Base-by-base conservation (phyloP, 2,888 invertebrate genomes). In the Sesia bembeciformis region DNA sequence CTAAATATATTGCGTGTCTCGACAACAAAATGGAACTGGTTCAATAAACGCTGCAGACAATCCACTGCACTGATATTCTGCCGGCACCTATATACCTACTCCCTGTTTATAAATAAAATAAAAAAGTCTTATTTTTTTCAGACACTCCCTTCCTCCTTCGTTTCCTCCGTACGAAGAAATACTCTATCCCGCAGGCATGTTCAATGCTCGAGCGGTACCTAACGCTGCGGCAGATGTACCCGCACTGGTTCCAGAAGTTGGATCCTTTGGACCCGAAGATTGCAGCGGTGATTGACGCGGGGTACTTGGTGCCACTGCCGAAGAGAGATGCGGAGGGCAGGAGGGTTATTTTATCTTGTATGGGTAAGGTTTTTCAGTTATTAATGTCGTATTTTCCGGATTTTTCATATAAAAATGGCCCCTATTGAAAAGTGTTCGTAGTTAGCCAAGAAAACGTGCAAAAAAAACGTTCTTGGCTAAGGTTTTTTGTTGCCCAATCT, bases 171-270 rank as follows among this genome's bases (percentile, higher is more conserved):
- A 95, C 95, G 50, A 96, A 96, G 81, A 97, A 97, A 76, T 97
- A 95, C 83, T 95, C 95, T 42, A 92, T 97, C 38, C 95, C 95
- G 0, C 92, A 94, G 75, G 94, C 97, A 0, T 95, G 96, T 67
- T 94, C 95, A 60, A 95, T 97, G 93, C 81, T 97, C 62, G 96
- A 97, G 76, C 92, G 95, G 52, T 97, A 97, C 78, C 87, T 97
- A 55, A 94, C 94, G 40, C 95, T 97, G 62, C 90, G 97, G 4
- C 95, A 96, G 76, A 89, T 96, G 67, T 94, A 96, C 70, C 95
- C 97, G 0, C 92, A 94, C 53, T 97, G 97, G 96, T 97, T 97
- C 86, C 91, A 92, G 63, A 93, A 94, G 56, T 84, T 97, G 52
- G 95, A 96, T 69, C 93, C 95, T 53, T 89, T 94, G 57, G 96